phyloP scores from a whole-genome alignment of 2,888 invertebrate genomes.

The Tuberolachnus salignus region DNA sequence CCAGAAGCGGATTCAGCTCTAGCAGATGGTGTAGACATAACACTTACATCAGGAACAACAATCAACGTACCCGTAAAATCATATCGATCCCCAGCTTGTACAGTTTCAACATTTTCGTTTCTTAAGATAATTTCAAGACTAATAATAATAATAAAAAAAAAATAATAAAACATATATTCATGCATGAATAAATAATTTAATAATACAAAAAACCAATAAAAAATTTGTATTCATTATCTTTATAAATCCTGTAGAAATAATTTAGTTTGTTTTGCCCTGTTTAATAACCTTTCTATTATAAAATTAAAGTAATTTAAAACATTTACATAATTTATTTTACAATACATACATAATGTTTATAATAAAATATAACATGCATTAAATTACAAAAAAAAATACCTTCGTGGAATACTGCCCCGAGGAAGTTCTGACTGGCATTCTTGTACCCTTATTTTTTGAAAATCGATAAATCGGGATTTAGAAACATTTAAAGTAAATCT shows the following conservation, averaged over 20 bases:
- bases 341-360: too few relatives aligned
- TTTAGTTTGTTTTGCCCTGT: too few relatives aligned
- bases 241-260: too few relatives aligned
- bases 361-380: too few relatives aligned
- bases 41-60: slow-evolving; percentile 95
- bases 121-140: slow-evolving; percentile 90
- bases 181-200: not conserved
- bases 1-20: slow-evolving; percentile 80
- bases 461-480: slow-evolving; percentile 94
- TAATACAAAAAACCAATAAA: too few relatives aligned
- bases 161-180: slow-evolving; percentile 12
- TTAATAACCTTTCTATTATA: too few relatives aligned
- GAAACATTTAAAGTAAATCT: slow-evolving; percentile 91
- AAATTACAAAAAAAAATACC: slow-evolving; percentile 63
- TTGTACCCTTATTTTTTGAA: slow-evolving; percentile 96
- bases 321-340: too few relatives aligned
- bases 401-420: slow-evolving; percentile 93
- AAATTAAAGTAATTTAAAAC: too few relatives aligned
- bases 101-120: slow-evolving; percentile 94
- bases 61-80: slow-evolving; percentile 96
- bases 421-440: slow-evolving; percentile 97
- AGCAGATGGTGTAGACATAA: slow-evolving; percentile 83
- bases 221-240: too few relatives aligned
- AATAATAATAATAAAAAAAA: slow-evolving; percentile 56
- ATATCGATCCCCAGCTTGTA: slow-evolving; percentile 85